Conservation (phyloP, 2,797 vertebrate species). For the Bufotes viridis region DNA sequence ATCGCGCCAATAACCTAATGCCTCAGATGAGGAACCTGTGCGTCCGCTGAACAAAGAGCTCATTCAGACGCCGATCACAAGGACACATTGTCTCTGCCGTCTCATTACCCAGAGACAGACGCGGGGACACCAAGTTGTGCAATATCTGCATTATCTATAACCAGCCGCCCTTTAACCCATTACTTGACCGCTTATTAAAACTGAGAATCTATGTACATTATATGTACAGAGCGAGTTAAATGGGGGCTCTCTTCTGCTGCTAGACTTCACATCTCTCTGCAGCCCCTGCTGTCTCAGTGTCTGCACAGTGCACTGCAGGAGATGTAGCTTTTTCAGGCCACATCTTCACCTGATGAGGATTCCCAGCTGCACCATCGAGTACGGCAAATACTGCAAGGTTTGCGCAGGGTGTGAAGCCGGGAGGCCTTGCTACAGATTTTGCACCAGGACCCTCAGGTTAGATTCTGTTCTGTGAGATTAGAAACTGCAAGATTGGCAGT, state of each 20-base stretch:
- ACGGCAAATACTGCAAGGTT: too few species aligned
- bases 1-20: neutral
- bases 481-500: too few species aligned
- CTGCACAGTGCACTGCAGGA: neutral
- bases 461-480: too few species aligned
- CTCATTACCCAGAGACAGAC: neutral
- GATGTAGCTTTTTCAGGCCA: too few species aligned
- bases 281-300: neutral
- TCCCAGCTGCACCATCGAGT: too few species aligned
- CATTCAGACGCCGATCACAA: slow-evolving; percentile 9
- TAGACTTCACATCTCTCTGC: neutral
- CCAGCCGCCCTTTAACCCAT: neutral
- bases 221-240: too few species aligned
- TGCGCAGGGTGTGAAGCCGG: too few species aligned
- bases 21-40: neutral
- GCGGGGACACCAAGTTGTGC: neutral
- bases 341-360: too few species aligned
- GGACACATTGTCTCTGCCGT: neutral
- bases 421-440: too few species aligned
- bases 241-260: too few species aligned
- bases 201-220: neutral
- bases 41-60: neutral
- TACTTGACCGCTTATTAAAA: neutral
- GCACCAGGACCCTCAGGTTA: too few species aligned
- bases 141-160: neutral